phyloP scores from a whole-genome alignment of 2,113 vertebrate genomes.

The Apistogramma diplotaenia region DNA sequence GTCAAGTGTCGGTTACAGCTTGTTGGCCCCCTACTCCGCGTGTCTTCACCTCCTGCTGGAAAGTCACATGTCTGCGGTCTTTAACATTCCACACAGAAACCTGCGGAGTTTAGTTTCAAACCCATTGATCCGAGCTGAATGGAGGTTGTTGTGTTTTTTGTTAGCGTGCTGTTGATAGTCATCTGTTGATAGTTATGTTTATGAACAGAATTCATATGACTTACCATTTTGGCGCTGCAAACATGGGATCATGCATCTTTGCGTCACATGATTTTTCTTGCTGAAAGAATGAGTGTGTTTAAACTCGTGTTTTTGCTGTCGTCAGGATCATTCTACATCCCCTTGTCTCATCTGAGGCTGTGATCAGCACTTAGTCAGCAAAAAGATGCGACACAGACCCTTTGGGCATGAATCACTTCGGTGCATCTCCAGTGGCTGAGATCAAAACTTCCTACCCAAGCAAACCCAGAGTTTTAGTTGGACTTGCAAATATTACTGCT shows the following conservation, averaged over 20 bases:
- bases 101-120: background rate
- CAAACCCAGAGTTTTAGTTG: slow-evolving; percentile 4
- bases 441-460: background rate
- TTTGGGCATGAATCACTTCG: background rate
- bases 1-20: slow-evolving; percentile 33
- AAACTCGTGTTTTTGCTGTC: background rate
- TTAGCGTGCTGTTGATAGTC: background rate
- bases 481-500: background rate
- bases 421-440: background rate
- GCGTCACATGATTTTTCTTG: slow-evolving; percentile 27
- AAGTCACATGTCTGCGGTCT: slow-evolving; percentile 3
- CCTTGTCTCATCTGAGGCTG: background rate
- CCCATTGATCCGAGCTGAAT: slow-evolving; percentile 21
- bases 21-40: background rate
- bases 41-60: slow-evolving; percentile 18
- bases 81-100: background rate
- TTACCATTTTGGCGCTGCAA: background rate
- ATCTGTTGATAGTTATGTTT: background rate
- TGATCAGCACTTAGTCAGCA: slow-evolving; percentile 51
- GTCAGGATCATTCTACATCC: slow-evolving; percentile 8
- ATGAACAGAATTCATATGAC: slow-evolving; percentile 41
- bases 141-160: slow-evolving; percentile 1
- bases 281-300: slow-evolving; percentile 18
- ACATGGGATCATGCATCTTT: slow-evolving; percentile 19
- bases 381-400: slow-evolving; percentile 4